Conservation (phyloP, 1,140 invertebrate species). For the Maniola jurtina region DNA sequence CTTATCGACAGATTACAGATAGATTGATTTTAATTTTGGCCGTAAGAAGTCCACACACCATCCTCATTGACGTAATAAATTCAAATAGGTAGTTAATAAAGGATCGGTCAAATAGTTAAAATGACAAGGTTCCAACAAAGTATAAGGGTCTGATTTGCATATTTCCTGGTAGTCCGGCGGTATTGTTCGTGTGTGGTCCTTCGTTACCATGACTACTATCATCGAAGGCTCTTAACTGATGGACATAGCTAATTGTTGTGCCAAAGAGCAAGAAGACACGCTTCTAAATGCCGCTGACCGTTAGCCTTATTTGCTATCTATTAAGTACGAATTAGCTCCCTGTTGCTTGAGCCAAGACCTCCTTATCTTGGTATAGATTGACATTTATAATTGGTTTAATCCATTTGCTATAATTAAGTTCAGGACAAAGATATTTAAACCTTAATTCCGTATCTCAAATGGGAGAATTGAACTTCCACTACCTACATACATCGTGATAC, state of each 20-base stretch:
- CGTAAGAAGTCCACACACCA: no score
- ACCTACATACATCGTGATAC: no score
- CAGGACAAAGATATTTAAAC: no score
- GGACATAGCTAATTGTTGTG: conserved; percentile 67
- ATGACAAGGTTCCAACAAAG: conserved; percentile 5
- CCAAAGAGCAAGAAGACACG: conserved; percentile 47
- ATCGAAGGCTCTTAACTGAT: conserved; percentile 65
- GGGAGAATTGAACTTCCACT: no score
- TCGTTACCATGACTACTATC: conserved; percentile 64
- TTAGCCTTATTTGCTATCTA: conserved; percentile 35
- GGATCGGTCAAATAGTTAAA: not conserved
- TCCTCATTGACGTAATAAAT: no score
- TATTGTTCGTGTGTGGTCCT: conserved; percentile 70
- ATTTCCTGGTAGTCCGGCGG: conserved; percentile 41
- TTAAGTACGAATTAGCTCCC: conserved; percentile 24
- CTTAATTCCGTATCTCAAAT: no score
- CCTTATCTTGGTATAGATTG: conserved; percentile 13
- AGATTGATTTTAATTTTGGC: no score
- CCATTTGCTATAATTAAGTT: no score
- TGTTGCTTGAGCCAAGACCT: conserved; percentile 24
- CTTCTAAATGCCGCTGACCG: conserved; percentile 58
- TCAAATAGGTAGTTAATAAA: not conserved
- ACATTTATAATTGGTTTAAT: not conserved
- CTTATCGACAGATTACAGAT: no score
- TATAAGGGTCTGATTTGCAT: conserved; percentile 53